Conservation (phyloP, 2,797 vertebrate genomes). For the Melanotaenia maccullochi region DNA sequence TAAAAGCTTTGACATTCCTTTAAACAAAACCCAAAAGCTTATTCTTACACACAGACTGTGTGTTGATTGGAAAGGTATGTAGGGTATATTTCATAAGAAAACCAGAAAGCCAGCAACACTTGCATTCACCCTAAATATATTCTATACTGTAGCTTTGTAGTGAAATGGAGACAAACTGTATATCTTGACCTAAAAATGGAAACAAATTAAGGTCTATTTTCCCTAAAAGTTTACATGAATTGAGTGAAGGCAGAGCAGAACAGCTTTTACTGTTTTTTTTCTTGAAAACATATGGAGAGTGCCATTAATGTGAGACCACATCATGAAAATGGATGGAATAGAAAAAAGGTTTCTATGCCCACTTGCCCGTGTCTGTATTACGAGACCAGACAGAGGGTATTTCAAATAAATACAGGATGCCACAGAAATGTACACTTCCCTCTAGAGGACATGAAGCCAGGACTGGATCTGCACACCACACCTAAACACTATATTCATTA, state of each 20-base stretch:
- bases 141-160: slow-evolving; percentile 14
- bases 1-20: slow-evolving; percentile 4
- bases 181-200: slow-evolving; percentile 64
- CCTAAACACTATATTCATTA: slow-evolving; percentile 83
- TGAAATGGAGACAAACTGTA: slow-evolving; percentile 63
- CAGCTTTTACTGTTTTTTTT: slow-evolving; percentile 65
- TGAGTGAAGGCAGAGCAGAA: slow-evolving; percentile 69
- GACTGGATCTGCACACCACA: slow-evolving; percentile 71
- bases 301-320: slow-evolving; percentile 71
- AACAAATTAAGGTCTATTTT: slow-evolving; percentile 58
- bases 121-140: slow-evolving; percentile 43
- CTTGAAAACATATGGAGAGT: slow-evolving; percentile 61
- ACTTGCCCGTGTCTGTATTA: slow-evolving; percentile 75
- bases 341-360: slow-evolving; percentile 75
- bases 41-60: slow-evolving; percentile 1
- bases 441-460: slow-evolving; percentile 63
- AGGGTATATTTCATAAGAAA: slow-evolving; percentile 13
- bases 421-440: slow-evolving; percentile 82
- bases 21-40: slow-evolving; percentile 16
- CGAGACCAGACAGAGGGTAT: slow-evolving; percentile 80
- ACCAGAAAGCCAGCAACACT: slow-evolving; percentile 39
- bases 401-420: slow-evolving; percentile 85
- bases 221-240: slow-evolving; percentile 55
- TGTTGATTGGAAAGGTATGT: slow-evolving; percentile 5
- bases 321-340: slow-evolving; percentile 75